Evolutionary conservation across 2,797 vertebrate genomes (phyloP), one percentile per base, ranked within the genome.

Genomic region (Heliangelus exortis): DNA sequence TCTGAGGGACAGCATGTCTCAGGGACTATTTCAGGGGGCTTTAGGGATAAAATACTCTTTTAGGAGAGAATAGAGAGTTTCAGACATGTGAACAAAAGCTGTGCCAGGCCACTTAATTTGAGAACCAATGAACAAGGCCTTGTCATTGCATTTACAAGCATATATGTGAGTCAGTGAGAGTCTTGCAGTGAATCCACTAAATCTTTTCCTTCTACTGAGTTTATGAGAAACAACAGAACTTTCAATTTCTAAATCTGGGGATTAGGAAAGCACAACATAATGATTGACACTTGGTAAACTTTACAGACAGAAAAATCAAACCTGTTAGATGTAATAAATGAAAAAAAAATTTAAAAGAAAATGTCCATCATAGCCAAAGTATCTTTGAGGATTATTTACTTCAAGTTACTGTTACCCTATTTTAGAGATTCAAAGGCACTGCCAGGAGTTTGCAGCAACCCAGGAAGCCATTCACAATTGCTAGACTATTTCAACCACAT

Each of bases 21-120:
- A 86, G 58, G 45, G 66, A 48, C 17, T 75, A 25, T 80, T 86
- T 83, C 29, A 71, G 45, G 19, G 15, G 22, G 55, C 47, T 63
- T 83, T 5, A 53, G 34, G 31, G 34, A 69, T 65, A 18, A 82
- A 87, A 22, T 20, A 43, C 28, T 41, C 14, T 10, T 59, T 71
- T 58, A 75, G 41, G 36, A 69, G 31, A 12, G 22, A 92, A 78
- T 2, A 41, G 6, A 50, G 58, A 33, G 5, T 66, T 85, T 91
- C 76, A 73, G n/a, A 6, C 3, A 20, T 5, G 2, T 34, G 43
- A 73, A 53, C 23, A 41, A 4, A 63, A 63, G 8, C 15, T 79
- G 10, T 53, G 16, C 3, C 0, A 0, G 25, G 43, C 19, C 23
- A 9, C 25, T 76, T 71, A 29, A 12, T 17, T 47, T 6, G 3